Percentiles rank a stretch among this genome's conserved stretches.
Evolutionary conservation across 2,113 vertebrate genomes (phyloP).

Genomic region (Saguinus imperator): DNA sequence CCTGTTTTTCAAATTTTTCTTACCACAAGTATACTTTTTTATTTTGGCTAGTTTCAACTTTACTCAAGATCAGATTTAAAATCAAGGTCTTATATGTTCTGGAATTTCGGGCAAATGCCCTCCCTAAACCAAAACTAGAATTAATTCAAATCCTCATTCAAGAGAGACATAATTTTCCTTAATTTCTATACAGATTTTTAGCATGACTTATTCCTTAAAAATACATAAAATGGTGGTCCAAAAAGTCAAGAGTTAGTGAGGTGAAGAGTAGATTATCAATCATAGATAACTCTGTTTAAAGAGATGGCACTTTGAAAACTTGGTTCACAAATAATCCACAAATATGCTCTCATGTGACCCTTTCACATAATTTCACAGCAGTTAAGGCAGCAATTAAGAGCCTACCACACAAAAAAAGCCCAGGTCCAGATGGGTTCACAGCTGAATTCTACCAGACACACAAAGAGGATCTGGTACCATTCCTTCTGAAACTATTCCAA

Average conservation of each 20-base stretch:
- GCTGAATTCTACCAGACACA: too few relatives aligned
- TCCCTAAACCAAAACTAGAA: not conserved
- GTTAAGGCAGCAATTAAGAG: not conserved
- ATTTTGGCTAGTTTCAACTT: not conserved
- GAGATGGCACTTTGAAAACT: not conserved
- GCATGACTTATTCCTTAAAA: not conserved
- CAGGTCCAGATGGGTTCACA: too few relatives aligned
- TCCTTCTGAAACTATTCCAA: too few relatives aligned
- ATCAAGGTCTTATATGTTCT: not conserved
- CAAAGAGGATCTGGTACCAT: too few relatives aligned
- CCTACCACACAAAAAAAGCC: too few relatives aligned
- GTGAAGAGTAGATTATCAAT: rapidly evolving
- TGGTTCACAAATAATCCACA: not conserved
- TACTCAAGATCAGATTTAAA: not conserved
- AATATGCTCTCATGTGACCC: not conserved
- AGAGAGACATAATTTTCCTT: not conserved
- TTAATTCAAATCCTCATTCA: not conserved
- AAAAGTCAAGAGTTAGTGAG: not conserved
- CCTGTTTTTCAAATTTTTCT: not conserved
- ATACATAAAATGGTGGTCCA: not conserved
- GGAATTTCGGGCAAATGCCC: not conserved
- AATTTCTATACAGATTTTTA: not conserved
- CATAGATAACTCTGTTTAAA: not conserved
- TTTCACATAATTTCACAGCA: not conserved
- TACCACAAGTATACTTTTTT: not conserved